Conservation (phyloP, 2,888 invertebrate species). For the Adelphocoris suturalis region DNA sequence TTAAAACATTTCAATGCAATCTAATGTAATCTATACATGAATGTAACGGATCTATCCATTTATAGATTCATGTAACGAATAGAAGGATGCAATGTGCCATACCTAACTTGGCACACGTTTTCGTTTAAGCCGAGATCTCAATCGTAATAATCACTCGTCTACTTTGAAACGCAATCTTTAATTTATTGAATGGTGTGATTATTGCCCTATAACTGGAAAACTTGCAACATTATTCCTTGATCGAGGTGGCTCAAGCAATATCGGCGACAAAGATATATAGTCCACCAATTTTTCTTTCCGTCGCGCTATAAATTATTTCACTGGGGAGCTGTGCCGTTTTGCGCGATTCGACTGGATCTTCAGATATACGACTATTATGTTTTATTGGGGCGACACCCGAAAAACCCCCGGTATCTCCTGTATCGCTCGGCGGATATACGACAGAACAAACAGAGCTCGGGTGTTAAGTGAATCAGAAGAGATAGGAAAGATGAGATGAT, state of each 20-base stretch:
- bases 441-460: conserved; percentile 13
- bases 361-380: background rate
- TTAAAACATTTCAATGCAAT: too few species aligned
- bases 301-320: background rate
- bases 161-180: too few species aligned
- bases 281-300: background rate
- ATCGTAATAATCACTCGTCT: too few species aligned
- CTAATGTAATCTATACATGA: too few species aligned
- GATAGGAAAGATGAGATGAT: conserved; percentile 62
- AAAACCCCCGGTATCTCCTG: background rate
- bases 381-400: conserved; percentile 16
- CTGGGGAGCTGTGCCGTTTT: background rate
- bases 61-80: too few species aligned
- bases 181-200: too few species aligned
- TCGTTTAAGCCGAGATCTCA: too few species aligned
- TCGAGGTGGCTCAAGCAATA: background rate
- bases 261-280: background rate
- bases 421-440: background rate
- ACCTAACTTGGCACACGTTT: too few species aligned
- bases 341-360: conserved; percentile 12
- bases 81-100: too few species aligned
- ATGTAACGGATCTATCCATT: too few species aligned
- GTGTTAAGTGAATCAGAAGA: conserved; percentile 61
- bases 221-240: background rate
- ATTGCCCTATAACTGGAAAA: too few species aligned